These are phyloP conservation scores for Platycheirus rosarum DNA, from an alignment of 2,888 invertebrate genomes.

Conservation along the genomic window DNA sequence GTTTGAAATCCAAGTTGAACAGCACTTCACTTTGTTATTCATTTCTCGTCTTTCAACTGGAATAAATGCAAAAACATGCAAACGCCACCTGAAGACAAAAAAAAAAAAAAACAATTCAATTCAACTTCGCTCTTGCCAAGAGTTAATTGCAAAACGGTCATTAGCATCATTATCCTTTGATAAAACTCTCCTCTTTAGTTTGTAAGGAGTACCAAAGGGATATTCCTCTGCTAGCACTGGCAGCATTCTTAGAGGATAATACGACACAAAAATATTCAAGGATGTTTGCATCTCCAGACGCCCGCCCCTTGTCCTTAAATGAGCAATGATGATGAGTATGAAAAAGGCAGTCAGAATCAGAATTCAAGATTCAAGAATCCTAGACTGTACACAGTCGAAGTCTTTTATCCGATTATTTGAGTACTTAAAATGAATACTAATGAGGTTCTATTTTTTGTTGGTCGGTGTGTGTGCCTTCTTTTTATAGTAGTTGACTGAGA, in stretches of 20 bases:
- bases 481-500: slow-evolving; percentile 35
- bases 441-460: slow-evolving; percentile 39
- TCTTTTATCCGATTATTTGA: slow-evolving; percentile 69
- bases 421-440: slow-evolving; percentile 69
- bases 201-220: slow-evolving; percentile 4
- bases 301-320: slow-evolving; percentile 48
- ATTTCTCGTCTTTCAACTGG: not conserved
- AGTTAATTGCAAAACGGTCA: slow-evolving; percentile 72
- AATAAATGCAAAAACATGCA: not conserved
- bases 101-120: slow-evolving; percentile 49
- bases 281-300: slow-evolving; percentile 53
- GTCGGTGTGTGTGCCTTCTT: no score
- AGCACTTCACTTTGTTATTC: no score
- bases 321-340: slow-evolving; percentile 46
- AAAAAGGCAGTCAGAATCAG: slow-evolving; percentile 23
- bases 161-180: slow-evolving; percentile 69
- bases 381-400: slow-evolving; percentile 38
- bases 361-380: slow-evolving; percentile 23
- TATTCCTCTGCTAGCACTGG: slow-evolving; percentile 7
- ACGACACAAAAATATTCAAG: slow-evolving; percentile 23
- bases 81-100: slow-evolving; percentile 27
- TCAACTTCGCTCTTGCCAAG: slow-evolving; percentile 49
- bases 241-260: not conserved
- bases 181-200: slow-evolving; percentile 25
- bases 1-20: no score